Evolutionary conservation across 2,797 vertebrate genomes (phyloP).

Genomic region (Sciaenops ocellatus): DNA sequence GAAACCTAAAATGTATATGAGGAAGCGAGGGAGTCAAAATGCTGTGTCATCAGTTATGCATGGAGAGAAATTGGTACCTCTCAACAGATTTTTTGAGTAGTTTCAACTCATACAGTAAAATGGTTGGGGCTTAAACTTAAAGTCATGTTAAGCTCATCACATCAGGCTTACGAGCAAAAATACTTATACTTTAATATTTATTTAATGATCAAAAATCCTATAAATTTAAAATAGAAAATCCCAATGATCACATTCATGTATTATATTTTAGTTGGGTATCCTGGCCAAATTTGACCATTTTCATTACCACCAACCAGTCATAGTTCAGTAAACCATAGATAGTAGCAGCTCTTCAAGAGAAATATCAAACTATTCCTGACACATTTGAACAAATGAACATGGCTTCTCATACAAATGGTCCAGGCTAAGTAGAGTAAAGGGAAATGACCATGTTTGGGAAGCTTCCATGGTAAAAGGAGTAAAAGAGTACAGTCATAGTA

Average conservation of each 20-base stretch:
- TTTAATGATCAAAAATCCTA: neutral
- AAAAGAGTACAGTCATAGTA: neutral
- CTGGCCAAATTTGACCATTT: neutral
- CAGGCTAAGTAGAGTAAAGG: neutral
- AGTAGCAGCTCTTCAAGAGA: neutral
- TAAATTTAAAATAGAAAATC: neutral
- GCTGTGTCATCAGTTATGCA: neutral
- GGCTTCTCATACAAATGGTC: neutral
- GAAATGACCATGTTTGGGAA: neutral
- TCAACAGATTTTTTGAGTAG: neutral
- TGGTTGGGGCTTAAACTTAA: neutral
- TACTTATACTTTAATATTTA: neutral
- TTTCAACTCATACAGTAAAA: neutral
- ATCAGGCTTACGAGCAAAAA: neutral
- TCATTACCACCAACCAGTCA: neutral
- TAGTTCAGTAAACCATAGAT: neutral
- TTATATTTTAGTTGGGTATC: neutral
- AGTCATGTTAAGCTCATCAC: neutral
- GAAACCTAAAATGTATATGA: neutral
- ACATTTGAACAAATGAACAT: neutral
- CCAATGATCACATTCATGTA: neutral
- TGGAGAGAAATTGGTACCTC: neutral
- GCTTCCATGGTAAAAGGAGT: neutral
- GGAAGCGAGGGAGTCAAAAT: neutral
- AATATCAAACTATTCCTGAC: neutral